Base-by-base conservation (phyloP, 2,888 invertebrate genomes). In the Eilema griseolum region DNA sequence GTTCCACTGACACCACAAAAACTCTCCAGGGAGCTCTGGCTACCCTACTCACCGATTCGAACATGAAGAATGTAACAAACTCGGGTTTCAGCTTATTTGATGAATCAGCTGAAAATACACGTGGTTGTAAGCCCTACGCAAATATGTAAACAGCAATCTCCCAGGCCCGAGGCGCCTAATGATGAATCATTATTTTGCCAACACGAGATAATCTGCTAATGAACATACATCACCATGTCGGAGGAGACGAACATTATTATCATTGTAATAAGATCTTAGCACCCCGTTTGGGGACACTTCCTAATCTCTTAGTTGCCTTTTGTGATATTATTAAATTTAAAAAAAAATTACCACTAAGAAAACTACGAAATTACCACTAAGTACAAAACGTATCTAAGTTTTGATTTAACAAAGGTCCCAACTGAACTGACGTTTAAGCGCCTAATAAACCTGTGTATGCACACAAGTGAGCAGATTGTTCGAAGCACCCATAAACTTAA, bases 361-460 rank as follows among this genome's bases (percentile, higher is more conserved):
- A n/a, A n/a, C n/a, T n/a, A n/a, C n/a, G n/a, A n/a, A n/a, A n/a
- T n/a, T n/a, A 16, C 16, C 23, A 62, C 62, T 16, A 41, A 8
- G 11, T 26, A 62, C 26, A 62, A 41, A 61, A 41, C 23, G n/a
- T 16, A 23, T n/a, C n/a, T n/a, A n/a, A n/a, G n/a, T n/a, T n/a
- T n/a, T n/a, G n/a, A n/a, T n/a, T n/a, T n/a, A n/a, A n/a, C n/a
- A 16, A 62, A n/a, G 24, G 20, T 20, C 37, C 37, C 11, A 62
- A 16, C 41, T 62, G 10, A 62, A 52, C 28, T 12, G 64, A 59
- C 26, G 46, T 67, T 68, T 31, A 66, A 31, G 60, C 64, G 28
- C 57, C 67, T 73, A 73, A 75, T 74, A 77, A 72, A 69, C 52
- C 20, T 60, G 65, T 70, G 75, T 73, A 70, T 59, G 61, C 65